A percentile compares a stretch with the other conserved stretches of the same genome.
Conservation (phyloP, 2,888 invertebrate species). For the Trachelus troglodyta region DNA sequence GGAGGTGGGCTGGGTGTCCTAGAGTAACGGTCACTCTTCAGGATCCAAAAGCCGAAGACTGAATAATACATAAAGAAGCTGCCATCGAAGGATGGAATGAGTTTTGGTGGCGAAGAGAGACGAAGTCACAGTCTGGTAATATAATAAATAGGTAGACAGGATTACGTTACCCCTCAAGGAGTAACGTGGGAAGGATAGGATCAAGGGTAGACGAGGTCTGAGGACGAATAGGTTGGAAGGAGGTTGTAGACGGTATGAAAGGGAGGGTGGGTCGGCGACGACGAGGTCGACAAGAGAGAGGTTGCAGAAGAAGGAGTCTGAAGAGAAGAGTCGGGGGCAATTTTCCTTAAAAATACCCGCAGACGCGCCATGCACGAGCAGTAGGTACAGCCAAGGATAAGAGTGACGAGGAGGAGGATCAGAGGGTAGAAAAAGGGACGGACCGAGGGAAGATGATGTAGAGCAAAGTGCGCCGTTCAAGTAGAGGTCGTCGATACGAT, state of each 20-base stretch:
- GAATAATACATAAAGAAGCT: slow-evolving; percentile 38
- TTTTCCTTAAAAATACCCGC: slow-evolving; percentile 53
- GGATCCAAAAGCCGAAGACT: slow-evolving; percentile 20
- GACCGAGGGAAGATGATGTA: slow-evolving; percentile 41
- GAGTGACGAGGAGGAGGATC: slow-evolving; percentile 10
- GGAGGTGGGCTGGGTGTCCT: not conserved
- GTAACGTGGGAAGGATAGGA: not conserved
- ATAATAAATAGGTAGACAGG: slow-evolving; percentile 26
- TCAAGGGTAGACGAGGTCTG: not conserved
- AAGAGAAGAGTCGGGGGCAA: slow-evolving; percentile 35
- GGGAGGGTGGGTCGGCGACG: not conserved
- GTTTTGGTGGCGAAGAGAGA: not conserved
- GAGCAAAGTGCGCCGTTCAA: slow-evolving; percentile 12
- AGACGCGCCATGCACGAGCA: slow-evolving; percentile 30
- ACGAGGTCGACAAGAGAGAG: not conserved
- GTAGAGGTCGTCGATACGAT: slow-evolving; percentile 62
- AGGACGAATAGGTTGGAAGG: not conserved
- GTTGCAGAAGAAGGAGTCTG: slow-evolving; percentile 9
- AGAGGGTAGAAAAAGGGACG: slow-evolving; percentile 22
- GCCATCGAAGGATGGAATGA: not conserved
- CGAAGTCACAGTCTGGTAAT: slow-evolving; percentile 9
- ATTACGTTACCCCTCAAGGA: slow-evolving; percentile 24
- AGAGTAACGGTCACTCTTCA: not conserved
- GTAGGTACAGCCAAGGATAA: slow-evolving; percentile 1
- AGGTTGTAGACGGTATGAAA: no score